Conservation (phyloP, 35 echinoderm and acorn worm genomes). For the Lytechinus pictus region DNA sequence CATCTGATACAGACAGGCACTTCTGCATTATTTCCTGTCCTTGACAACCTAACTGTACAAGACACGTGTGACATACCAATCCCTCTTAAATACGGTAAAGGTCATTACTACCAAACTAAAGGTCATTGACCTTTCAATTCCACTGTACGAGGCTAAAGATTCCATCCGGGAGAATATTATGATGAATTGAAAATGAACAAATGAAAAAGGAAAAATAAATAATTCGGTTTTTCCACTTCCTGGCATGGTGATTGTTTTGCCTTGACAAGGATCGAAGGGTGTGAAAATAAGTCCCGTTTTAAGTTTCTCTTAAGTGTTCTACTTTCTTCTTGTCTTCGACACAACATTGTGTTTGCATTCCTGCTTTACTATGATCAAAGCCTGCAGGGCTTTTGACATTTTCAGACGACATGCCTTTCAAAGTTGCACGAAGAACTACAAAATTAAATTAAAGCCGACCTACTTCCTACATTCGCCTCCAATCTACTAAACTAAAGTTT, state of each 20-base stretch:
- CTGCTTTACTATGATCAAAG: not conserved
- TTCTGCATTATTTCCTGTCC: not conserved
- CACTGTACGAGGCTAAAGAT: not conserved
- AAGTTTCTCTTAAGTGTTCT: not conserved
- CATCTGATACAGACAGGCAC: constrained; percentile 1
- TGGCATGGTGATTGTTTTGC: not conserved
- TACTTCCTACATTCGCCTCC: not conserved
- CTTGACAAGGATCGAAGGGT: not conserved
- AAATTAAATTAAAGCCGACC: not conserved
- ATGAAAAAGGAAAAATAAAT: not conserved
- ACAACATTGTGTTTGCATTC: not conserved
- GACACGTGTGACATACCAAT: not conserved
- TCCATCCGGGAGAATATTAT: not conserved
- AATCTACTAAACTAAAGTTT: not conserved
- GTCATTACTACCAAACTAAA: not conserved
- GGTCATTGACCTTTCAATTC: constrained; percentile 7
- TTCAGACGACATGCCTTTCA: not conserved
- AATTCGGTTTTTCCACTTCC: not conserved
- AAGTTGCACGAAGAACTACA: not conserved
- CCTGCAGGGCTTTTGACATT: not conserved
- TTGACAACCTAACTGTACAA: not conserved
- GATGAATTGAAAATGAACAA: not conserved
- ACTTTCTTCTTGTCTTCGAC: not conserved
- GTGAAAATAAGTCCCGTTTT: not conserved
- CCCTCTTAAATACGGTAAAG: not conserved